phyloP scores from a whole-genome alignment of 1,140 invertebrate genomes.

The Neodiprion virginianus region DNA sequence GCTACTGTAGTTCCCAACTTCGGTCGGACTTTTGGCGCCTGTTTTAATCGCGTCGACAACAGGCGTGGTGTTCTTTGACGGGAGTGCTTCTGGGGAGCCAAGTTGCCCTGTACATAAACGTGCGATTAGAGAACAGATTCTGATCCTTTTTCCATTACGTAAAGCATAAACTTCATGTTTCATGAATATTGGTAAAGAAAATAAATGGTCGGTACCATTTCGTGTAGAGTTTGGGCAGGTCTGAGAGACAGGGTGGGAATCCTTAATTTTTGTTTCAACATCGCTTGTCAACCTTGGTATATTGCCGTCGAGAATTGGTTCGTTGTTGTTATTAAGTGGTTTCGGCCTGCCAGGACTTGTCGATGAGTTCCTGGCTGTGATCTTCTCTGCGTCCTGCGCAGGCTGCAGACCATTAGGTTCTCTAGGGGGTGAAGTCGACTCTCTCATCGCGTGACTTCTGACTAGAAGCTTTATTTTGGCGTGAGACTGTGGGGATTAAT shows the following conservation, averaged over 20 bases:
- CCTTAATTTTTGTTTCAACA: conserved; percentile 54
- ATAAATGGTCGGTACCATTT: conserved; percentile 40
- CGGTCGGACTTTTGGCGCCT: conserved; percentile 37
- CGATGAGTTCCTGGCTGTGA: conserved; percentile 38
- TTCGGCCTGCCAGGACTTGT: conserved; percentile 40
- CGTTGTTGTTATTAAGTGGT: conserved; percentile 57
- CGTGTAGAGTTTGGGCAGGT: conserved; percentile 52
- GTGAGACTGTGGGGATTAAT: conserved; percentile 60
- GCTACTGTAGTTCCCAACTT: conserved; percentile 53
- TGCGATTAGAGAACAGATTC: not conserved
- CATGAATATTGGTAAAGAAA: not conserved
- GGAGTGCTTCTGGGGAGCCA: conserved; percentile 51
- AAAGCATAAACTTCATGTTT: not conserved
- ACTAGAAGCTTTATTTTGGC: conserved; percentile 84
- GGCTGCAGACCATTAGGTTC: conserved; percentile 63
- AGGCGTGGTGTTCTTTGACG: conserved; percentile 46
- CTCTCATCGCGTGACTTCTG: conserved; percentile 87
- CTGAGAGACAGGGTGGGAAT: conserved; percentile 48
- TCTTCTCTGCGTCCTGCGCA: conserved; percentile 51
- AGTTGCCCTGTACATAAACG: conserved; percentile 43
- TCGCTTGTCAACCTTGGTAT: conserved; percentile 40
- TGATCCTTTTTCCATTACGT: conserved; percentile 11
- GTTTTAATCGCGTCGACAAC: conserved; percentile 42
- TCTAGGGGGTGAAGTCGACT: conserved; percentile 84
- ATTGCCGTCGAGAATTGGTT: conserved; percentile 56